Base-by-base conservation (phyloP, 2,797 vertebrate genomes). In the Molossus alvarezi region DNA sequence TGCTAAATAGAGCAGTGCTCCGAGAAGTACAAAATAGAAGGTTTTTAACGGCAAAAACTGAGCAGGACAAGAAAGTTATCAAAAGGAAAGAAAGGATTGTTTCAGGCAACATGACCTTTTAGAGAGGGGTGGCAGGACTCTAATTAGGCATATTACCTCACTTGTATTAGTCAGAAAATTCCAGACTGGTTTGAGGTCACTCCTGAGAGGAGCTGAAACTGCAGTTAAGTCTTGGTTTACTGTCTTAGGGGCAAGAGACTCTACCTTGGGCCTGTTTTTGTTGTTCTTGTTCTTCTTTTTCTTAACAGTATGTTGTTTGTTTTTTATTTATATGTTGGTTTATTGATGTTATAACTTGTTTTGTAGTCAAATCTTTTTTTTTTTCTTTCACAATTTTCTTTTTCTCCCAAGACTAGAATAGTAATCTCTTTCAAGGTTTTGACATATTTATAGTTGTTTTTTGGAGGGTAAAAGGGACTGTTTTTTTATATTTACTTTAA, bases 331-430 rank as follows among this genome's bases (percentile, higher is more conserved):
- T 65, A 60, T 77, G 83, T 87, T 77, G 82, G 13, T 67, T 37
- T 33, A 1, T 58, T 37, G 27, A 55, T 69, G 3, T 76, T 86
- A 55, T 23, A 88, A 73, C 45, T 95, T 95, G 14, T 95, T 95
- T 65, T 91, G 69, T 80, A 53, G 37, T 65, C 33, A 88, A 93
- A 60, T 51, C 13, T 87, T 82, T 55, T 23, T 72, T 58, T 80
- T 80, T 83, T 90, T 76, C 23, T 58, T 81, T 57, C 33, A 73
- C 72, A 62, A 41, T 82, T 95, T 77, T 88, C 33, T 93, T 86
- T 91, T 91, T 71, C 23, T 82, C 13, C 20, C 29, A 51, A 82
- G 18, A 27, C 27, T 41, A 71, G 12, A 57, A 62, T 69, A 37
- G 41, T 77, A 13, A 76, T 51, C 37, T 41, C 25, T 23, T 73